Evolutionary conservation across 2,888 invertebrate species (phyloP), one percentile per base, ranked within the genome.

Genomic region (Rhopalosiphum nymphaeae): DNA sequence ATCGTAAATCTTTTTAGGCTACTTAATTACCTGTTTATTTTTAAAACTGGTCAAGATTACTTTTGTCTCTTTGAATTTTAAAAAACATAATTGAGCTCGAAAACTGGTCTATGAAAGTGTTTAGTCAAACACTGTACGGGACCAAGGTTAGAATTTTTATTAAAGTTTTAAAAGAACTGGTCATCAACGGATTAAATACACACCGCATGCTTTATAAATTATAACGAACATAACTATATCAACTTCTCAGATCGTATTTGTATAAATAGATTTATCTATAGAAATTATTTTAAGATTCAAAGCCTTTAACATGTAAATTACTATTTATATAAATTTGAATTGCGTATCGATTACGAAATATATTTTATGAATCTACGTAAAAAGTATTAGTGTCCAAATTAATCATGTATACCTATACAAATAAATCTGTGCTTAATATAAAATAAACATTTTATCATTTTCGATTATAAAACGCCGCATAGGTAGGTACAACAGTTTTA

Each of bases 1-100:
- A 89, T 89, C 89, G 89, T 93, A 93, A 93, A 93, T 93, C 93
- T 78, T 89, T 84, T 84, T 46, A 36, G 93, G 78, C 89, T 84
- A 61, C 89, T 89, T 93, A 93, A 89, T 93, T 89, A 89, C 49
- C 44, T 49, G 89, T 84, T 89, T 93, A 56, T 93, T 89, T 93
- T 78, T 53, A 93, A 92, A 93, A 93, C 93, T 61, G 93, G 93
- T 89, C 84, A 16, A 84, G 56, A 93, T 84, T 78, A 89, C 36
- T 44, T 87, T 88, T 92, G 92, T 92, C 87, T 86, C 88, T 92
- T 92, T 53, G 87, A 61, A 49, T 92, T 92, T 61, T 10, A 53
- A 84, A 91, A 89, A n/a, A 67, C 67, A 7, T 67, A 49, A 90
- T 90, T 21, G 67, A 90, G 29, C 67, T 46, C 61, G 21, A 67